Percentiles rank a stretch among this genome's conserved stretches.
Evolutionary conservation across 2,113 vertebrate species (phyloP).

Genomic region (Rhinolophus sinicus): DNA sequence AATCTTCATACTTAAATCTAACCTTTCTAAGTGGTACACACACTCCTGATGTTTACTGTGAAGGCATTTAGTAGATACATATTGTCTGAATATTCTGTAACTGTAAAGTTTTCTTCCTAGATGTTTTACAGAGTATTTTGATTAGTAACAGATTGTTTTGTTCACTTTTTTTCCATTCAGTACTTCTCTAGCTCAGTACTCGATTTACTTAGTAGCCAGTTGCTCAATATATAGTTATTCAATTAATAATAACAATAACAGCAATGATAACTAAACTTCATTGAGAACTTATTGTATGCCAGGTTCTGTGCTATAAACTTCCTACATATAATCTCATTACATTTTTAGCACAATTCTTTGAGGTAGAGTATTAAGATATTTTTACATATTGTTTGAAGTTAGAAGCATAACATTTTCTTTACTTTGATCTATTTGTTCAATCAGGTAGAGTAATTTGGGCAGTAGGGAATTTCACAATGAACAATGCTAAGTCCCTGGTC

Average conservation of each 20-base stretch:
- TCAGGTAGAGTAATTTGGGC: not conserved
- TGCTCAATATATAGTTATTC: not conserved
- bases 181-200: not conserved
- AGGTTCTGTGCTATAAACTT: not conserved
- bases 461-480: not conserved
- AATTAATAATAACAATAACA: not conserved
- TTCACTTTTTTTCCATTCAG: constrained; percentile 20
- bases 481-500: not conserved
- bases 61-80: not conserved
- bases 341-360: constrained; percentile 31
- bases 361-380: not conserved
- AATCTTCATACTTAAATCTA: not conserved
- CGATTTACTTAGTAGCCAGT: not conserved
- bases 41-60: not conserved
- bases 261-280: not conserved
- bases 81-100: not conserved
- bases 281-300: not conserved
- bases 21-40: not conserved
- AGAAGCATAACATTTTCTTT: not conserved
- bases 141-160: constrained; percentile 7
- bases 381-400: constrained; percentile 36
- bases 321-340: not conserved
- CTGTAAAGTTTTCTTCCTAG: not conserved
- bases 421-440: constrained; percentile 17
- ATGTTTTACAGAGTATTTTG: constrained; percentile 22